These are phyloP conservation scores for Petaurus breviceps DNA, from an alignment of 2,113 vertebrate genomes.

Conservation along the genomic window DNA sequence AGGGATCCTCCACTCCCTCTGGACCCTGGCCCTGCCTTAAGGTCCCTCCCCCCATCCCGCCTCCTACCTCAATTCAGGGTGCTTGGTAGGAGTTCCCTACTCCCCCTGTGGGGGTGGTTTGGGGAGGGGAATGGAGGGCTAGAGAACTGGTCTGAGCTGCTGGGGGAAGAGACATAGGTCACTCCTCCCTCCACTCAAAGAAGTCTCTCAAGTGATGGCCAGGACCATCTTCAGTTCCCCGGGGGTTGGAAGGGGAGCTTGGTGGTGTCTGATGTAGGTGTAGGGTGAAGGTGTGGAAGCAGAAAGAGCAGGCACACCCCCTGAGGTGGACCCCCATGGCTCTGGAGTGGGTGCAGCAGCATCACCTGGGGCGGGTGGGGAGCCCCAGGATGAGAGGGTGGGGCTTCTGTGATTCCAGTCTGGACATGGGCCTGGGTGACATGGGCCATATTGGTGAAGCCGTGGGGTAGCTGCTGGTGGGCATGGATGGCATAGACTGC, in stretches of 20 bases:
- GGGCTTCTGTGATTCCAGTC: conserved; percentile 88
- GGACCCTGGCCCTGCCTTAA: conserved; percentile 67
- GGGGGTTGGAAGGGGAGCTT: too few relatives aligned
- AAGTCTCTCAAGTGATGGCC: conserved; percentile 82
- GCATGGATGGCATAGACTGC: conserved; percentile 91
- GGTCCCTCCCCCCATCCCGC: conserved; percentile 52
- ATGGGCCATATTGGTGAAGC: conserved; percentile 84
- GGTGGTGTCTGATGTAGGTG: conserved; percentile 91
- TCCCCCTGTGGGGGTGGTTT: conserved; percentile 41
- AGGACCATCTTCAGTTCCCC: conserved; percentile 89
- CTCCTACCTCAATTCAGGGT: conserved; percentile 75
- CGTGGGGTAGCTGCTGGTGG: conserved; percentile 89
- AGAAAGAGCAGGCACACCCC: conserved; percentile 83
- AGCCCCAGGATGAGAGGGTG: conserved; percentile 90
- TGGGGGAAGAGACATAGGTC: conserved; percentile 78
- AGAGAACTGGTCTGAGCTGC: conserved; percentile 77
- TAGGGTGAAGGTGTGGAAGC: conserved; percentile 90
- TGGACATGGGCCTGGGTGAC: conserved; percentile 90
- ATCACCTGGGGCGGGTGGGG: conserved; percentile 91
- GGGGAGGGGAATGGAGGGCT: conserved; percentile 53
- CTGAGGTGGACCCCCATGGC: conserved; percentile 89
- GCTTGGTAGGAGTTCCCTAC: conserved; percentile 78
- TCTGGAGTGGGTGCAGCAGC: conserved; percentile 91
- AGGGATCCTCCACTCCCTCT: conserved; percentile 68
- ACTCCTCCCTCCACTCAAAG: conserved; percentile 77